A percentile compares a stretch with the other conserved stretches of the same genome.
These are phyloP conservation scores for Helicolenus hilgendorfi DNA, from an alignment of 2,797 vertebrate species.

Conservation along the genomic window DNA sequence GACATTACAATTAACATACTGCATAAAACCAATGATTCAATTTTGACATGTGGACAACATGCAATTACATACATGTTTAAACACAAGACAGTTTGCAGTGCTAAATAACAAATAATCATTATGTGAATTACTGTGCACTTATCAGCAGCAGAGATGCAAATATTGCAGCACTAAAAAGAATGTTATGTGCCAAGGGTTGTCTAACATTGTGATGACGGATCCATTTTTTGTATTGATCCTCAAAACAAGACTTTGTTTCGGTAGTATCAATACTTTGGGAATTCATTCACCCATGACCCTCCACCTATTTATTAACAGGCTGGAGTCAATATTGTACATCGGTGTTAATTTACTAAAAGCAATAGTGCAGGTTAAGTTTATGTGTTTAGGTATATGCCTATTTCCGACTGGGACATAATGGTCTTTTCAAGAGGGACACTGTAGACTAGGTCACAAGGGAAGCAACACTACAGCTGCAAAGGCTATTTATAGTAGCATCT, in stretches of 20 bases:
- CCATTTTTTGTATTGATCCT: background rate
- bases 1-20: background rate
- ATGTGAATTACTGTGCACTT: background rate
- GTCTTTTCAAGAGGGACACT: background rate
- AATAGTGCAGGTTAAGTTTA: background rate
- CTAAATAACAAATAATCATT: background rate
- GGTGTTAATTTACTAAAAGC: background rate
- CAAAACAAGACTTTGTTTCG: background rate
- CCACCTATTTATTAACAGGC: background rate
- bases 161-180: background rate
- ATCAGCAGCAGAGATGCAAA: background rate
- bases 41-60: background rate
- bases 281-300: background rate
- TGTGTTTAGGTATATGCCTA: too few species aligned
- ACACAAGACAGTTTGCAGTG: background rate
- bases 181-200: background rate
- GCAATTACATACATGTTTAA: background rate
- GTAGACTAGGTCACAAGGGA: background rate
- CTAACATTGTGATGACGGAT: background rate
- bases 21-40: background rate
- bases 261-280: background rate
- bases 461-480: background rate
- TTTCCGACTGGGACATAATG: background rate
- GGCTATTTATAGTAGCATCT: background rate
- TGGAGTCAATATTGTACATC: background rate